A percentile compares a stretch with the other conserved stretches of the same genome.
phyloP scores from a whole-genome alignment of 2,113 vertebrate species.

The Alexandromys fortis region DNA sequence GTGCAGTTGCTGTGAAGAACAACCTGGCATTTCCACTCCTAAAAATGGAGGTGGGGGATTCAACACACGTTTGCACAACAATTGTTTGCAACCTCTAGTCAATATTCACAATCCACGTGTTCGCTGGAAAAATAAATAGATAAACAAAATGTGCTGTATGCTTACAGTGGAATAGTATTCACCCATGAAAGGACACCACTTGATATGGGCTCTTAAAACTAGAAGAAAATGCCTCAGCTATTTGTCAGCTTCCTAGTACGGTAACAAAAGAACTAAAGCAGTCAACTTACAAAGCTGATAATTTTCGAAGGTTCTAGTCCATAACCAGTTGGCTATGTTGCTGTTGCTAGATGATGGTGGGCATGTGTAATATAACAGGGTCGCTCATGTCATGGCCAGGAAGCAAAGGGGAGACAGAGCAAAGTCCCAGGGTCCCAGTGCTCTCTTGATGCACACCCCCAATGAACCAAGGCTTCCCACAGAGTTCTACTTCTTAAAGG shows the following conservation, averaged over 20 bases:
- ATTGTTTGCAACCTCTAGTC: not conserved
- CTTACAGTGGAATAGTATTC: not conserved
- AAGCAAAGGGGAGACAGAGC: not conserved
- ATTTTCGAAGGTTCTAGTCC: not conserved
- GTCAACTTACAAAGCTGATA: not conserved
- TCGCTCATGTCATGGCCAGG: no score
- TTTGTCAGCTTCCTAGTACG: not conserved
- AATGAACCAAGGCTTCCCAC: not conserved
- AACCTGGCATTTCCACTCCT: no score
- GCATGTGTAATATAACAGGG: not conserved
- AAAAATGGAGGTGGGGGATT: not conserved
- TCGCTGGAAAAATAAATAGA: not conserved
- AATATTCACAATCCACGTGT: not conserved
- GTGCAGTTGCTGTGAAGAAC: not conserved
- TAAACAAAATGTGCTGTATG: not conserved
- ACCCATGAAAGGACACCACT: not conserved
- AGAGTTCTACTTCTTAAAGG: not conserved
- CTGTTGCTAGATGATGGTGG: not conserved
- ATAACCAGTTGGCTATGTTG: not conserved
- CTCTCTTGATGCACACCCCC: not conserved
- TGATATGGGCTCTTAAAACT: not conserved
- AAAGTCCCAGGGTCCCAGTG: not conserved
- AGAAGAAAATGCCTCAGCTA: not conserved
- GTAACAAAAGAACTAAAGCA: not conserved
- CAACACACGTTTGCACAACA: no score